Conservation (phyloP, 1,140 invertebrate genomes). For the Diorhabda carinulata region DNA sequence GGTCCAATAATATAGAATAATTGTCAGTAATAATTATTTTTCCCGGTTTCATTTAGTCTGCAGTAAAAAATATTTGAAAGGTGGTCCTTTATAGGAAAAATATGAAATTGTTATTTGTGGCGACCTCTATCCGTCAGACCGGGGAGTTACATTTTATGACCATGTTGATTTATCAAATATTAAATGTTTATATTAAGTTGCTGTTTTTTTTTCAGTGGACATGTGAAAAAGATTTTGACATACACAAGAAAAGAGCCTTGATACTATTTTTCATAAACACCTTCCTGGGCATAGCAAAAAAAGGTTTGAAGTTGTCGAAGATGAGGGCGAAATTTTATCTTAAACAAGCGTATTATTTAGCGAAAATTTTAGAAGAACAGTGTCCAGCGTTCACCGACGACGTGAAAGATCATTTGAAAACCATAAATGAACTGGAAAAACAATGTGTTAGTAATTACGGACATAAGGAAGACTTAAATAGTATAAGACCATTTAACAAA, state of each 20-base stretch:
- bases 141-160: no score
- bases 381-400: conserved; percentile 48
- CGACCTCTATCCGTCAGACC: no score
- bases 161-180: no score
- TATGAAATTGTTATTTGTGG: no score
- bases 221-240: conserved; percentile 26
- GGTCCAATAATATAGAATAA: no score
- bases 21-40: no score
- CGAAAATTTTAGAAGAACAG: conserved; percentile 58
- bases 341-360: conserved; percentile 63
- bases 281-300: conserved; percentile 63
- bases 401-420: conserved; percentile 16
- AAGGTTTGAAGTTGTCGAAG: conserved; percentile 56
- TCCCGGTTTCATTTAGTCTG: no score
- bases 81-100: no score
- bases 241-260: conserved; percentile 39
- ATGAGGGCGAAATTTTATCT: conserved; percentile 44
- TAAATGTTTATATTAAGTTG: conserved; percentile 6
- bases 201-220: conserved; percentile 25
- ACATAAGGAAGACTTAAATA: not conserved
- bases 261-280: conserved; percentile 66
- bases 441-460: not conserved
- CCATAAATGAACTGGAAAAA: conserved; percentile 19
- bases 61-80: no score
- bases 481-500: conserved; percentile 8